Percentiles rank a stretch among this genome's conserved stretches.
These are phyloP conservation scores for Carcinoscorpius rotundicauda DNA, from an alignment of 1,140 invertebrate species.

Conservation along the genomic window DNA sequence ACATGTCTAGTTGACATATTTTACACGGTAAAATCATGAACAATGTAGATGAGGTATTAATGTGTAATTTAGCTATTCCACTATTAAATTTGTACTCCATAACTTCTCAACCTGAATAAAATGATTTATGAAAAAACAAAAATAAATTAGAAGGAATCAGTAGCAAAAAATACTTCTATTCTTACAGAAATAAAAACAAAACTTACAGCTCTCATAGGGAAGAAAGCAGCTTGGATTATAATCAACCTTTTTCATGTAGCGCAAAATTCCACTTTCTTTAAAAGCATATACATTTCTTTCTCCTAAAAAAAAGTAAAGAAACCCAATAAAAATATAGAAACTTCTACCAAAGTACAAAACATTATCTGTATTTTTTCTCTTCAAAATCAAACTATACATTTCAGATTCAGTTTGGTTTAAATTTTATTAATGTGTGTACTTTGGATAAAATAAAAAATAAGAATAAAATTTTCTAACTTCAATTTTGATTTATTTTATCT, in stretches of 20 bases:
- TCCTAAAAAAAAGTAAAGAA: constrained; percentile 11
- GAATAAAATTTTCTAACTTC: not conserved
- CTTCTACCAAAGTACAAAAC: not conserved
- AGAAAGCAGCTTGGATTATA: constrained; percentile 59
- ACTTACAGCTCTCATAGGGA: constrained; percentile 53
- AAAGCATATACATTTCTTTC: constrained; percentile 21
- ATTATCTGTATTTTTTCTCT: constrained; percentile 15
- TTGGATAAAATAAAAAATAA: not conserved
- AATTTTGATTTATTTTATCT: too few species aligned
- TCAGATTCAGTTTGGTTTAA: too few species aligned
- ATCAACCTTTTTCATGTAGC: constrained; percentile 66
- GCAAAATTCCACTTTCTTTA: constrained; percentile 34
- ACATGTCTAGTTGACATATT: too few species aligned
- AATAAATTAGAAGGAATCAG: not conserved
- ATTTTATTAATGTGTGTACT: too few species aligned
- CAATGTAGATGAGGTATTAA: too few species aligned
- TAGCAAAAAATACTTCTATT: not conserved
- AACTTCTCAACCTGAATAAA: too few species aligned
- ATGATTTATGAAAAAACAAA: too few species aligned
- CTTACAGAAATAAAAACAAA: not conserved
- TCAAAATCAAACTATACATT: not conserved
- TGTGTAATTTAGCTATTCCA: too few species aligned
- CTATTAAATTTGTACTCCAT: too few species aligned
- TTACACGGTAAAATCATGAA: too few species aligned
- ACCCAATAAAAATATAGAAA: not conserved